A percentile compares a stretch with the other conserved stretches of the same genome.
phyloP scores from a whole-genome alignment of 2,113 vertebrate species.

The Oryzias melastigma region DNA sequence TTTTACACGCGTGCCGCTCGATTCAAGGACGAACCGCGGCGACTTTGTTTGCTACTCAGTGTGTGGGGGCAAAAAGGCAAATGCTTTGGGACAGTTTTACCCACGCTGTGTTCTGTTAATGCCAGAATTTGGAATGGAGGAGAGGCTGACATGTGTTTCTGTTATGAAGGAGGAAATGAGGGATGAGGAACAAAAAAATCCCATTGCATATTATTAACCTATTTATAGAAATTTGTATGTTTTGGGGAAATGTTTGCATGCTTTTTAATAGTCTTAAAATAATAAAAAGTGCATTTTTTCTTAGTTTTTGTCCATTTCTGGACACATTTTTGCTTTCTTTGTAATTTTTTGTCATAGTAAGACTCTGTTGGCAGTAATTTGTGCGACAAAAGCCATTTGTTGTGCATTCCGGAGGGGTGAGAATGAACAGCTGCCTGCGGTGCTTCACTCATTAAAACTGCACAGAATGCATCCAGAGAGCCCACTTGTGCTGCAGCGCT shows the following conservation, averaged over 20 bases:
- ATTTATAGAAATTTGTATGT: too few species aligned
- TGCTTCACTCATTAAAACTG: conserved; percentile 19
- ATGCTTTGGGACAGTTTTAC: conserved; percentile 41
- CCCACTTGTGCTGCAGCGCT: conserved; percentile 1
- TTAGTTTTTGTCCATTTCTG: too few species aligned
- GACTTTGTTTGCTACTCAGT: neutral
- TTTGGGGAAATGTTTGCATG: too few species aligned
- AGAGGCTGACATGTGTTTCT: conserved; percentile 45
- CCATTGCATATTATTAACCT: neutral
- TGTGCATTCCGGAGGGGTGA: conserved; percentile 8
- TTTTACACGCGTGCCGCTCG: conserved; percentile 7
- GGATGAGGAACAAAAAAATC: neutral
- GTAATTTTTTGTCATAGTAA: too few species aligned
- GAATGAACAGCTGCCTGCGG: conserved; percentile 36
- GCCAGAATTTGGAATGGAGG: conserved; percentile 26
- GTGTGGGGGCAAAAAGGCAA: conserved; percentile 1
- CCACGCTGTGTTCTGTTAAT: conserved; percentile 24
- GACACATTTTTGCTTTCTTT: too few species aligned
- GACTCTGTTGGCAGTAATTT: conserved; percentile 32
- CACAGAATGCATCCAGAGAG: conserved; percentile 23
- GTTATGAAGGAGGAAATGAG: conserved; percentile 28
- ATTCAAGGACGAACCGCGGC: conserved; percentile 2
- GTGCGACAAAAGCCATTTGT: conserved; percentile 14
- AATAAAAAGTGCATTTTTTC: too few species aligned
- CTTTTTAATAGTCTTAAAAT: too few species aligned